Evolutionary conservation across 1,140 invertebrate genomes (phyloP).

Genomic region (Neodiprion fabricii): DNA sequence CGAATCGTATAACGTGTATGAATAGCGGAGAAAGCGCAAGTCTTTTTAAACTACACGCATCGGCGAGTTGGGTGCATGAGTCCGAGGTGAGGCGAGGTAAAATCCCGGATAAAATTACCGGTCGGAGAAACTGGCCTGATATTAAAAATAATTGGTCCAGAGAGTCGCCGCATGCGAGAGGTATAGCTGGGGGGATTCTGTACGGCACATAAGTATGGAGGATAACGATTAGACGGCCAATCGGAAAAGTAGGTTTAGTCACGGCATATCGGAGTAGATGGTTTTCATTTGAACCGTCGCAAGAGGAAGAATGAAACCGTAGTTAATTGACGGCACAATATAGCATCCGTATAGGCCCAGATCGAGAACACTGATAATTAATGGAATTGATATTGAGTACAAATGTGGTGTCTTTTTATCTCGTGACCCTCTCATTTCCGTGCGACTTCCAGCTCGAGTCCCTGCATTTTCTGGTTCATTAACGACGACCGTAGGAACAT

Average conservation of each 20-base stretch:
- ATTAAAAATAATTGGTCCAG: conserved; percentile 5
- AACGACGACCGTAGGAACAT: no score
- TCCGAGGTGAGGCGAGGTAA: background rate
- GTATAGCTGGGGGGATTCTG: background rate
- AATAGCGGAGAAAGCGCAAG: background rate
- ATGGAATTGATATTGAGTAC: background rate
- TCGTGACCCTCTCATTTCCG: no score
- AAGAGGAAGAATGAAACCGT: background rate
- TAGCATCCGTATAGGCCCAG: background rate
- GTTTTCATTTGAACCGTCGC: background rate
- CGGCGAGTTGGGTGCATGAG: background rate
- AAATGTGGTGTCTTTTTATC: no score
- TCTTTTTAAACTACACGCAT: background rate
- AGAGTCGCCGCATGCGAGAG: background rate
- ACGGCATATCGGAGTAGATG: background rate
- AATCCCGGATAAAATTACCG: background rate
- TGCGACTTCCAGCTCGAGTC: no score
- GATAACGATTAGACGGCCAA: background rate
- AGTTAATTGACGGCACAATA: background rate
- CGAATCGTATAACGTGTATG: background rate
- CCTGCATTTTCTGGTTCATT: no score
- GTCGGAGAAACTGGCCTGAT: background rate
- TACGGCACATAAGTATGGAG: background rate
- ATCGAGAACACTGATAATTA: background rate
- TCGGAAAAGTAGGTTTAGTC: background rate